Evolutionary conservation across 1,140 invertebrate genomes (phyloP).

Genomic region (Brachystomella parvula): DNA sequence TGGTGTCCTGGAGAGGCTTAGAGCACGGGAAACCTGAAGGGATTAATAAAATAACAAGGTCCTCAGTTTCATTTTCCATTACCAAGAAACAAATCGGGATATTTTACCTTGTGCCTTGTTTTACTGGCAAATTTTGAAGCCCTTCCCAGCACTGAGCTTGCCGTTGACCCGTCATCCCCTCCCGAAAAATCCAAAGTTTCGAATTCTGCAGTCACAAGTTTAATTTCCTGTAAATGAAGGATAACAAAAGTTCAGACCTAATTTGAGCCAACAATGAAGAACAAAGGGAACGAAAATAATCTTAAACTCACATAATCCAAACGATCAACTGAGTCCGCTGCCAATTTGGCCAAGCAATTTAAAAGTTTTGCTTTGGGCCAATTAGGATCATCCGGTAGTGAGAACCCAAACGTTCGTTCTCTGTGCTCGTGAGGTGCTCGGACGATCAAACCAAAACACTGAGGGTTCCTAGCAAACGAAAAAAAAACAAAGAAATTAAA

Average conservation of each 20-base stretch:
- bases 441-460: slow-evolving; percentile 75
- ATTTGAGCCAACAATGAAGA: not conserved
- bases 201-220: not conserved
- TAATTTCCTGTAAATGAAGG: slow-evolving; percentile 1
- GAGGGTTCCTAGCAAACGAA: slow-evolving; percentile 66
- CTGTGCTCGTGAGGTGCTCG: slow-evolving; percentile 73
- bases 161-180: no score
- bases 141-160: slow-evolving; percentile 17
- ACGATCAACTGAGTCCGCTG: slow-evolving; percentile 25
- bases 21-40: slow-evolving; percentile 66
- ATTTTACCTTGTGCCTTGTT: slow-evolving; percentile 61
- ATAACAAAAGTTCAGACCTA: not conserved
- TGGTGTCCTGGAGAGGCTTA: slow-evolving; percentile 90
- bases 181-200: not conserved
- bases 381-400: slow-evolving; percentile 46
- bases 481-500: slow-evolving; percentile 22
- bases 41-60: not conserved
- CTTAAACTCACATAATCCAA: slow-evolving; percentile 32
- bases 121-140: slow-evolving; percentile 62
- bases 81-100: not conserved
- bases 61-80: not conserved
- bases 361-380: slow-evolving; percentile 26
- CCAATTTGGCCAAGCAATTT: slow-evolving; percentile 29
- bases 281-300: not conserved
- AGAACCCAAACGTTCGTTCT: slow-evolving; percentile 79